These are phyloP conservation scores for Ploceus nigricollis DNA, from an alignment of 2,113 vertebrate genomes.

Conservation along the genomic window DNA sequence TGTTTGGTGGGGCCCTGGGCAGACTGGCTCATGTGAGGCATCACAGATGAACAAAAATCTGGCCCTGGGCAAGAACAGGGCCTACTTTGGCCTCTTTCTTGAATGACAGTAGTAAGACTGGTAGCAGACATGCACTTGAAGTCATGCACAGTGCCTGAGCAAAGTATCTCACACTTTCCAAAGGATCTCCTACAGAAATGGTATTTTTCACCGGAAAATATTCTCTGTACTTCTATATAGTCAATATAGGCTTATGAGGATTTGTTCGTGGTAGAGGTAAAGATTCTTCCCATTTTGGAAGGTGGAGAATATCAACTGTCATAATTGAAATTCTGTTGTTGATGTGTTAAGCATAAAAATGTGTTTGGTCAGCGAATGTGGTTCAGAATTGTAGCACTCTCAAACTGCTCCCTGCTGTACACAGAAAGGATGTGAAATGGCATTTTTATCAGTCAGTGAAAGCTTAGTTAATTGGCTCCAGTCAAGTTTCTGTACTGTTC, in stretches of 20 bases:
- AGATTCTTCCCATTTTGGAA: background rate
- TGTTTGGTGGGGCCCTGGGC: background rate
- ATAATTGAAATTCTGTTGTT: background rate
- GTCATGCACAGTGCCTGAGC: background rate
- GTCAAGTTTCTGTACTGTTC: slow-evolving; percentile 48
- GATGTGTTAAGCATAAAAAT: background rate
- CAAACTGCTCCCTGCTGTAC: background rate
- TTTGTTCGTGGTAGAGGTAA: background rate
- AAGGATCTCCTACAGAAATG: background rate
- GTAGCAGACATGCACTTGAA: background rate
- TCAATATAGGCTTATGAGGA: background rate
- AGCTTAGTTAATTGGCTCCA: slow-evolving; percentile 55
- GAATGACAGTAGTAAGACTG: background rate
- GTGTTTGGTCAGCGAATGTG: background rate
- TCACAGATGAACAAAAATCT: background rate
- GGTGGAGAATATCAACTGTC: background rate
- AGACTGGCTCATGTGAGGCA: background rate
- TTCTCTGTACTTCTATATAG: background rate
- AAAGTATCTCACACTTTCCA: background rate
- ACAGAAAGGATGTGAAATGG: background rate
- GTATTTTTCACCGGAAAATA: background rate
- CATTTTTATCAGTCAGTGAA: slow-evolving; percentile 51
- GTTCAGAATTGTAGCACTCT: background rate
- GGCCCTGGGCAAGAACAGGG: background rate
- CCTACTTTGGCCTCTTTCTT: background rate